Percentiles rank a stretch among this genome's conserved stretches.
Evolutionary conservation across 1,140 invertebrate species (phyloP).

Genomic region (Drosophila micromelanica): DNA sequence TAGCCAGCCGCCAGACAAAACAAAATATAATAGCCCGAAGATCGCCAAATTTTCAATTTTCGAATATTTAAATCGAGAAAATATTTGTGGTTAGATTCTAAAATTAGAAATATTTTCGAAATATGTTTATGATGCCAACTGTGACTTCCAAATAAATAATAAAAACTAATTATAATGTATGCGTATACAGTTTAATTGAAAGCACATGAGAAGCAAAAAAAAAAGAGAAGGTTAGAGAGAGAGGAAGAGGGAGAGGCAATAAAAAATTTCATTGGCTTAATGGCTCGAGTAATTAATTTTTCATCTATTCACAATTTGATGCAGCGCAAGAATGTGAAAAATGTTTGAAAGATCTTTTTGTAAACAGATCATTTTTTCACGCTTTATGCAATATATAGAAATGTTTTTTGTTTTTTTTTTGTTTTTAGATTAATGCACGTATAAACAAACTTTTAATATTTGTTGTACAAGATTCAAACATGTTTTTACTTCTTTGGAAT

Average conservation of each 20-base stretch:
- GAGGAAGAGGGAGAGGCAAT: constrained; percentile 1
- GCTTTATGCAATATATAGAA: background rate
- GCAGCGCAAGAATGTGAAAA: constrained; percentile 23
- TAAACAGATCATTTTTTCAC: constrained; percentile 7
- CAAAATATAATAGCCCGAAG: background rate
- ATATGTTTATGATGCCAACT: constrained; percentile 29
- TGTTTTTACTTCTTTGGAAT: background rate
- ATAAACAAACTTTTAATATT: constrained; percentile 28
- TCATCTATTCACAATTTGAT: constrained; percentile 33
- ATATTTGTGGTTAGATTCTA: constrained; percentile 2
- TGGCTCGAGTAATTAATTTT: constrained; percentile 26
- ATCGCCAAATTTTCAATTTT: background rate
- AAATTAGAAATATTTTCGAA: background rate
- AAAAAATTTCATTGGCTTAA: constrained; percentile 39
- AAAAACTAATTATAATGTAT: constrained; percentile 6
- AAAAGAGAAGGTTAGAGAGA: background rate
- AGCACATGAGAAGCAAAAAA: background rate
- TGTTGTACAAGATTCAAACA: constrained; percentile 28
- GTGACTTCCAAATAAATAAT: constrained; percentile 33
- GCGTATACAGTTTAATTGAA: constrained; percentile 12
- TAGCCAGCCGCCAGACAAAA: background rate
- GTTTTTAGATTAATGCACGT: background rate
- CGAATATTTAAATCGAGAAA: background rate
- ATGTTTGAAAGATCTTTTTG: constrained; percentile 15
- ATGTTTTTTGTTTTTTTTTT: background rate